These are phyloP conservation scores for Ginglymostoma cirratum DNA, from an alignment of 2,113 vertebrate genomes.

Conservation along the genomic window DNA sequence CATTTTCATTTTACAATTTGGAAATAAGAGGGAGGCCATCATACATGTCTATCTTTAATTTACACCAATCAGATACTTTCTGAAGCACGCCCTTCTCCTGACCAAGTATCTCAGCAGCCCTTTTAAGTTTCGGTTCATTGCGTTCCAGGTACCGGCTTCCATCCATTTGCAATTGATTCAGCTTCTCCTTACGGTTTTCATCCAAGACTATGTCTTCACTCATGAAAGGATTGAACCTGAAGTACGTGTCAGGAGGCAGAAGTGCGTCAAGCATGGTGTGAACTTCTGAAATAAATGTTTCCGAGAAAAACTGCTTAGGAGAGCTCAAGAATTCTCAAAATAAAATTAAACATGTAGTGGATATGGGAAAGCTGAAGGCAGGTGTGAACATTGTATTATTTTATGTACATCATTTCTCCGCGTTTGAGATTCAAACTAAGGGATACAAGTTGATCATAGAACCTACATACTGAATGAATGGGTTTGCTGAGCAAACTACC, in stretches of 20 bases:
- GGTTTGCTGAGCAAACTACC: background rate
- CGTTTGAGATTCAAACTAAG: background rate
- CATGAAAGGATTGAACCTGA: conserved; percentile 90
- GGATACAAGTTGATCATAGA: background rate
- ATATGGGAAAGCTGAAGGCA: background rate
- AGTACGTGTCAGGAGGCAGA: conserved; percentile 79
- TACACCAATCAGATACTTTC: conserved; percentile 73
- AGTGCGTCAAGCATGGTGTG: conserved; percentile 85
- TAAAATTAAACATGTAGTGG: background rate
- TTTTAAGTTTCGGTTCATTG: conserved; percentile 83
- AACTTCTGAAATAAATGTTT: conserved; percentile 67
- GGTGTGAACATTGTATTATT: background rate
- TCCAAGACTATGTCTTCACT: conserved; percentile 83
- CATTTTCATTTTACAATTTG: conserved; percentile 59
- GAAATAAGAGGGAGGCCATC: conserved; percentile 65
- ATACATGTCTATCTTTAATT: conserved; percentile 75
- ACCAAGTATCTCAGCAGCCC: conserved; percentile 68
- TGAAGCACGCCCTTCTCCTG: conserved; percentile 75
- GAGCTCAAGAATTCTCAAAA: background rate
- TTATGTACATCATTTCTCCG: too few species aligned
- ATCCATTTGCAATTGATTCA: conserved; percentile 73
- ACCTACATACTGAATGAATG: background rate
- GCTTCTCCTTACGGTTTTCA: conserved; percentile 84
- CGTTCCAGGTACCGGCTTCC: conserved; percentile 76
- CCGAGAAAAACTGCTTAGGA: background rate